Evolutionary conservation across 2,888 invertebrate species (phyloP), one percentile per base, ranked within the genome.

Genomic region (Chymomyza caudatula): DNA sequence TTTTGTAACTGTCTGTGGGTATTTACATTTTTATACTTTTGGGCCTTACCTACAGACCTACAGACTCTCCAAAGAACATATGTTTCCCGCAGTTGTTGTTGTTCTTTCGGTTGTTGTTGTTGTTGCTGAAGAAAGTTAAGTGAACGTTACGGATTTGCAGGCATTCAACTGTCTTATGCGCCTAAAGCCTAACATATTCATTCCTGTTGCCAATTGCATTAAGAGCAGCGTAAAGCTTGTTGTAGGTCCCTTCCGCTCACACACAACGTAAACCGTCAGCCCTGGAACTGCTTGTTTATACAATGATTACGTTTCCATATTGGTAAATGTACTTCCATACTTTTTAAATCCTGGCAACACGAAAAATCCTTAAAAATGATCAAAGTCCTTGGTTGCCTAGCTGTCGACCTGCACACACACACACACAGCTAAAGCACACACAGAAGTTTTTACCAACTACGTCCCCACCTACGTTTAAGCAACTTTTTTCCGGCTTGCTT

Each of bases 141-240:
- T 83, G 75, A 75, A 71, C 72, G 68, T 56, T 54, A 47, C 60
- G 76, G 81, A 77, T 83, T 80, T 80, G 66, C 65, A 53, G 61
- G 19, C 78, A 57, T 71, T 79, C 78, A 78, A 68, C 54, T 66
- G 29, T 37, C 29, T 37, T 37, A 37, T 37, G 11, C 11, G 29
- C 29, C 29, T 11, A 37, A 37, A 37, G 29, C 29, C 29, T 37
- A 37, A 37, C 29, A 37, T 37, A 37, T 37, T 37, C 29, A 37
- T 11, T 37, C 29, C 29, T 37, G 29, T 37, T 37, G 29, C 29
- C 29, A 37, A 37, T 37, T 37, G 29, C 29, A 37, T 37, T 37
- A 37, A 37, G 29, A 37, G 29, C 29, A 37, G 29, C 29, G 29
- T 37, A 37, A 37, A 37, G 29, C 29, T 37, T 8, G 2, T 37